Conservation (phyloP, 2,888 invertebrate genomes). For the Mamestra brassicae region DNA sequence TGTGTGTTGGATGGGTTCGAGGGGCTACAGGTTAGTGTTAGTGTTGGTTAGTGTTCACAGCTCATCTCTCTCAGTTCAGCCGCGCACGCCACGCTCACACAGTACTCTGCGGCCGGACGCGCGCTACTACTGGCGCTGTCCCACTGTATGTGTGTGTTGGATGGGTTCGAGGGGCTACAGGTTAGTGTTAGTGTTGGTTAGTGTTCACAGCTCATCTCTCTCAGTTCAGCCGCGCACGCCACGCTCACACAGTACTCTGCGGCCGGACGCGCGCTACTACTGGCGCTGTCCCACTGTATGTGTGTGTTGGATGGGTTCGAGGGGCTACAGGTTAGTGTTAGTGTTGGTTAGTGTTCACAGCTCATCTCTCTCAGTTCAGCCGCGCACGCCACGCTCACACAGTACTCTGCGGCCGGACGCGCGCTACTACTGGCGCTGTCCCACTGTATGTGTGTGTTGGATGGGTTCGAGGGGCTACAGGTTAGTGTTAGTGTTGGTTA, state of each 20-base stretch:
- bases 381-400: constrained; percentile 58
- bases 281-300: constrained; percentile 76
- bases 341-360: constrained; percentile 3
- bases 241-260: constrained; percentile 73
- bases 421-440: constrained; percentile 78
- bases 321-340: constrained; percentile 67
- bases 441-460: constrained; percentile 76
- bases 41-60: constrained; percentile 3
- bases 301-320: constrained; percentile 76
- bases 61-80: constrained; percentile 4
- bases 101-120: constrained; percentile 74
- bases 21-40: constrained; percentile 67
- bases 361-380: constrained; percentile 4
- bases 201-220: neutral
- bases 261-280: constrained; percentile 74
- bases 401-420: constrained; percentile 74
- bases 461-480: constrained; percentile 72
- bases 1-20: constrained; percentile 76
- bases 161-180: constrained; percentile 72
- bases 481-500: constrained; percentile 42
- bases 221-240: constrained; percentile 12
- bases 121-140: constrained; percentile 78
- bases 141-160: constrained; percentile 76
- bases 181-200: constrained; percentile 42
- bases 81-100: constrained; percentile 63